Base-by-base conservation (phyloP, 2,113 vertebrate species). In the Arvicanthis niloticus region DNA sequence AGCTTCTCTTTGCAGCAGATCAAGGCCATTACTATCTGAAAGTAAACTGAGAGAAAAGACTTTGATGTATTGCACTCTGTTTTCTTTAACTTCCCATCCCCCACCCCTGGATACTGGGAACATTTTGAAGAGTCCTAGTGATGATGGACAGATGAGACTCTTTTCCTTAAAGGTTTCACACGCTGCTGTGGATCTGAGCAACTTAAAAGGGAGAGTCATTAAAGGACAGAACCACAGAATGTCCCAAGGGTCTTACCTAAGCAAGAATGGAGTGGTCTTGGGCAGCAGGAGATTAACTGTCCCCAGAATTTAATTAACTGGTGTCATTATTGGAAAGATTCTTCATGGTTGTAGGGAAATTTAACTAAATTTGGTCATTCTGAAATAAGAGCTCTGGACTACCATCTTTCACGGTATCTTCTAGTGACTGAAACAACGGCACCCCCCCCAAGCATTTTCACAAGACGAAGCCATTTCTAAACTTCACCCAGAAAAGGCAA, bases 251-350 rank as follows among this genome's bases (percentile, higher is more conserved):
- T 34, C 42, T 12, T 7, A 9, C 40, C 42, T 67, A 34, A 31
- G 75, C 68, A 48, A 91, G 76, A 56, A 29, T 5, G 37, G n/a
- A 22, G 2, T 17, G 42, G 94, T 26, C 62, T 88, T 72, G 7
- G 34, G 68, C 34, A 91, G 48, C 56, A 84, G 48, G 48, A 51
- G 82, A 65, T 89, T 34, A 93, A 40, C 86, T 93, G 1, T 53
- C 84, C 85, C 92, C 24, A 29, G 58, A 60, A 88, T 92, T 96
- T 95, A 97, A 92, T 93, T 96, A 97, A 88, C 78, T 93, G 42
- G n/a, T 68, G 29, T 81, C 88, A 80, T 92, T 76, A 65, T 21
- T 72, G 70, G n/a, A 85, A 78, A 93, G 88, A 92, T 5, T 68
- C 45, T 91, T 85, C 24, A 7, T 5, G 92, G 90, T 85, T 90